Conservation (phyloP, 2,113 vertebrate genomes). For the Toxotes jaculatrix region DNA sequence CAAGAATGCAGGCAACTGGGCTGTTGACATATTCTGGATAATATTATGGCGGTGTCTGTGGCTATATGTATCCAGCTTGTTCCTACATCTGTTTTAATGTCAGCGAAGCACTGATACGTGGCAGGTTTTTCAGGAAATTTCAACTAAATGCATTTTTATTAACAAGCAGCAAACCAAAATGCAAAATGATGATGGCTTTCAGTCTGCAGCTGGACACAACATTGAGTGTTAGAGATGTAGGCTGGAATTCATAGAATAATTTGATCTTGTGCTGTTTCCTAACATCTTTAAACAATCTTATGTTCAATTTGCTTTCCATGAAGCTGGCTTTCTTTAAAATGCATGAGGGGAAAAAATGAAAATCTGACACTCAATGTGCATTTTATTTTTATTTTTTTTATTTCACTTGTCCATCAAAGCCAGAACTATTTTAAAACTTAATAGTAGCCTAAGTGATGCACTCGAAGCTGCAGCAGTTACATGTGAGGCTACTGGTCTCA, state of each 20-base stretch:
- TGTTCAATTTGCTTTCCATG: not conserved
- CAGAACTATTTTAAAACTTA: slow-evolving; percentile 47
- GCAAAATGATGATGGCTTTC: not conserved
- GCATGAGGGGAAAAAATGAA: not conserved
- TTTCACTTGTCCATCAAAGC: slow-evolving; percentile 24
- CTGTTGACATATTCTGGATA: slow-evolving; percentile 55
- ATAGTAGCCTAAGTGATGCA: slow-evolving; percentile 17
- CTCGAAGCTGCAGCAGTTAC: slow-evolving; percentile 2
- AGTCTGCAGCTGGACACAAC: not conserved
- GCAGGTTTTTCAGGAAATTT: not conserved
- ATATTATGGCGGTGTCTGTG: slow-evolving; percentile 20
- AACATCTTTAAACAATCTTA: not conserved
- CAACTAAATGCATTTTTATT: slow-evolving; percentile 1
- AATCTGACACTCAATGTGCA: not conserved
- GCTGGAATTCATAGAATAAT: not conserved
- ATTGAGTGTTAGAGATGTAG: not conserved
- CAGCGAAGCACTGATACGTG: not conserved
- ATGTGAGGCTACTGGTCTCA: slow-evolving; percentile 14
- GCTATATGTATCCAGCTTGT: slow-evolving; percentile 39
- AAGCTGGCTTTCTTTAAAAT: slow-evolving; percentile 7
- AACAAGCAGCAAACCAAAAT: not conserved
- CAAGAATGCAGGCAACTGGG: slow-evolving; percentile 45
- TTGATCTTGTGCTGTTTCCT: not conserved
- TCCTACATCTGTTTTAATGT: slow-evolving; percentile 5
- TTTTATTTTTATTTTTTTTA: not conserved